phyloP scores from a whole-genome alignment of 1,140 invertebrate species.

The Cotesia typhae region DNA sequence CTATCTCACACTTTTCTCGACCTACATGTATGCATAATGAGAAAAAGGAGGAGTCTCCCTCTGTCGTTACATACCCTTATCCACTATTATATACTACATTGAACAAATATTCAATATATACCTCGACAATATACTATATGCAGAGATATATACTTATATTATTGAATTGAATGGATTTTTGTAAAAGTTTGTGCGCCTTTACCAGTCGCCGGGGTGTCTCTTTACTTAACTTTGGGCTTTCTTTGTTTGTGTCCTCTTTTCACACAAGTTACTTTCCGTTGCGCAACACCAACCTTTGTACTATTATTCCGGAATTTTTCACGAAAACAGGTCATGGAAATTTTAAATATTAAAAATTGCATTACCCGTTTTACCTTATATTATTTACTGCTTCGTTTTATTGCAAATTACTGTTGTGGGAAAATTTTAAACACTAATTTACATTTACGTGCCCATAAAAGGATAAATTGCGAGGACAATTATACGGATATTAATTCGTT shows the following conservation, averaged over 20 bases:
- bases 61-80: no score
- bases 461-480: no score
- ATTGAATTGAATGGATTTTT: conserved; percentile 2
- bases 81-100: no score
- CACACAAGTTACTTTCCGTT: not conserved
- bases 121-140: not conserved
- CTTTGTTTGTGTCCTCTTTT: conserved; percentile 2
- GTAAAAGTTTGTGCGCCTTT: conserved; percentile 5
- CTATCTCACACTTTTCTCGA: conserved; percentile 20
- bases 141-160: not conserved
- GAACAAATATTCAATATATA: conserved; percentile 10
- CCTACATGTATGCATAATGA: conserved; percentile 15
- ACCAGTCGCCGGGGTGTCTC: conserved; percentile 9
- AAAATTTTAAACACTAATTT: no score
- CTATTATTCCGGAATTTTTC: not conserved
- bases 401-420: no score
- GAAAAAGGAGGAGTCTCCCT: conserved; percentile 3
- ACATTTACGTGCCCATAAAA: no score
- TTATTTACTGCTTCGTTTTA: no score
- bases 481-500: no score
- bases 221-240: not conserved
- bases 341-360: not conserved
- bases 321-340: not conserved
- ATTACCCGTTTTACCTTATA: no score
- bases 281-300: not conserved